A percentile compares a stretch with the other conserved stretches of the same genome.
These are phyloP conservation scores for Girardinichthys multiradiatus DNA, from an alignment of 2,113 vertebrate species.

Conservation along the genomic window DNA sequence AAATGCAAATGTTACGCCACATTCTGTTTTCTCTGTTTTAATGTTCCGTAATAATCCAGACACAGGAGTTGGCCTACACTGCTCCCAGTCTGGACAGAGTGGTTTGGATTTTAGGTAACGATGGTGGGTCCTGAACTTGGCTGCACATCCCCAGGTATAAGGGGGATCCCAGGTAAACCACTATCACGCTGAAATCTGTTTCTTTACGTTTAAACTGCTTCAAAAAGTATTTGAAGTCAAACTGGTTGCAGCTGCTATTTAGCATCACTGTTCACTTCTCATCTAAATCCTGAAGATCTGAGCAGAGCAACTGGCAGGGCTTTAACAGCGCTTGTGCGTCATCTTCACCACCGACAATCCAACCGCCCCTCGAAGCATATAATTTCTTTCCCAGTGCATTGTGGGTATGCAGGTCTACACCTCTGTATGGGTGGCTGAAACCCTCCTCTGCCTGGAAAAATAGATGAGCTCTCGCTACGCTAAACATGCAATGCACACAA, in stretches of 20 bases:
- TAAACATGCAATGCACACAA: slow-evolving; percentile 38
- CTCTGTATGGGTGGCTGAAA: slow-evolving; percentile 26
- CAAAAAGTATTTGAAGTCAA: slow-evolving; percentile 20
- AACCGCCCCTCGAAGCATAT: not conserved
- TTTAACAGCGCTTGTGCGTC: not conserved
- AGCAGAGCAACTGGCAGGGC: not conserved
- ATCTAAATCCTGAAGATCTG: slow-evolving; percentile 8
- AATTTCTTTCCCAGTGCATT: slow-evolving; percentile 37
- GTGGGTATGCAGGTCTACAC: slow-evolving; percentile 37
- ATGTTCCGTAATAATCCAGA: too few relatives aligned
- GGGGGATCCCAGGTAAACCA: slow-evolving; percentile 19
- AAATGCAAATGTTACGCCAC: too few relatives aligned
- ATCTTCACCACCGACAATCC: not conserved
- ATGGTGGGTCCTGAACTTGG: not conserved
- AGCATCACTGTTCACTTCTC: not conserved
- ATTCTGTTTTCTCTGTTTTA: too few relatives aligned
- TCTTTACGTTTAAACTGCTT: slow-evolving; percentile 4
- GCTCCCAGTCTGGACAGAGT: not conserved
- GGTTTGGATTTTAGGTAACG: not conserved
- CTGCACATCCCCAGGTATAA: slow-evolving; percentile 9
- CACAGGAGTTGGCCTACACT: not conserved
- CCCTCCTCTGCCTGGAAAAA: slow-evolving; percentile 41
- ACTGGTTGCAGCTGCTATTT: slow-evolving; percentile 44
- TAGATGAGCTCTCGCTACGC: slow-evolving; percentile 40
- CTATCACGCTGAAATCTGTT: not conserved